These are phyloP conservation scores for Pterostichus madidus DNA, from an alignment of 2,888 invertebrate species.

Conservation along the genomic window DNA sequence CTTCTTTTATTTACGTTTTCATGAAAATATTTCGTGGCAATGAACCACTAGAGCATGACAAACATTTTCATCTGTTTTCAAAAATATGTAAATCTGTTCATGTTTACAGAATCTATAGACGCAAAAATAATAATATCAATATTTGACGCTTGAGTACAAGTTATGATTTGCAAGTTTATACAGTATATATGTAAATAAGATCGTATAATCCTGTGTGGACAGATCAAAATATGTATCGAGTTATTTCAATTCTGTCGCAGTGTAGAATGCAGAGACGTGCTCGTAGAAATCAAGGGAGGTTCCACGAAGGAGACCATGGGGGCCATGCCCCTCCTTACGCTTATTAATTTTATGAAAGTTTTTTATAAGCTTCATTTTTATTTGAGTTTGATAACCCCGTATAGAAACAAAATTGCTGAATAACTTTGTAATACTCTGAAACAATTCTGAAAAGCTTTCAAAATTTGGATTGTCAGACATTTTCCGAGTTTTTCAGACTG, in stretches of 20 bases:
- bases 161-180: conserved; percentile 8
- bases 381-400: too few species aligned
- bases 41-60: conserved; percentile 33
- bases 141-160: not conserved
- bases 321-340: too few species aligned
- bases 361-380: too few species aligned
- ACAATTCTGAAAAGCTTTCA: too few species aligned
- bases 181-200: not conserved
- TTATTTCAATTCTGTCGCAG: not conserved
- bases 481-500: too few species aligned
- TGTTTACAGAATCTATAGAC: not conserved
- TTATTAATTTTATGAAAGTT: too few species aligned
- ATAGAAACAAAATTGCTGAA: too few species aligned
- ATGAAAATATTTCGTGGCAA: conserved; percentile 38
- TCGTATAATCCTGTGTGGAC: not conserved
- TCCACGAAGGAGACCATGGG: too few species aligned
- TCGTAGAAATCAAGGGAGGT: too few species aligned
- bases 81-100: not conserved
- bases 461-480: too few species aligned
- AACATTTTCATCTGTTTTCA: conserved; percentile 7
- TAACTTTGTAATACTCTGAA: too few species aligned
- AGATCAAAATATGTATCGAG: conserved; percentile 17
- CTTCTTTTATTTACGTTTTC: conserved; percentile 28
- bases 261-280: not conserved
- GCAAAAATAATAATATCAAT: not conserved